A percentile compares a stretch with the other conserved stretches of the same genome.
phyloP scores from a whole-genome alignment of 2,113 vertebrate genomes.

The Siphamia tubifer region DNA sequence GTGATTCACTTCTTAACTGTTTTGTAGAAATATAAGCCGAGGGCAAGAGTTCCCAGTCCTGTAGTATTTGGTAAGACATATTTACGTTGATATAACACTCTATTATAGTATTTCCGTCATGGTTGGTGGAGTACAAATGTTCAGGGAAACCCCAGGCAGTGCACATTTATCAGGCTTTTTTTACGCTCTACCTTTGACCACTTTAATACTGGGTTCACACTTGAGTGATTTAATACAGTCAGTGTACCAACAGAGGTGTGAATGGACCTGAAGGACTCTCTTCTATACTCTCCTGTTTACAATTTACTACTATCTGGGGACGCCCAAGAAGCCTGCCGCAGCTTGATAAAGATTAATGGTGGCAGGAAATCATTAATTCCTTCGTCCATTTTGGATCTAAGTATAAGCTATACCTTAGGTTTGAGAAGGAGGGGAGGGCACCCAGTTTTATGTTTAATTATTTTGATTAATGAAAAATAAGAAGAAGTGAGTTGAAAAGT shows the following conservation, averaged over 20 bases:
- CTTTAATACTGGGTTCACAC: conserved; percentile 7
- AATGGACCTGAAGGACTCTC: conserved; percentile 27
- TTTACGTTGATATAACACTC: neutral
- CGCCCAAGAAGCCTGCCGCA: neutral
- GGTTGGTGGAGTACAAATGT: neutral
- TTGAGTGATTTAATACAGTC: conserved; percentile 23
- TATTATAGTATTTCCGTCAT: neutral
- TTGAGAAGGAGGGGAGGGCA: neutral
- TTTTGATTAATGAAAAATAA: conserved; percentile 14
- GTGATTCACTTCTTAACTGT: no score
- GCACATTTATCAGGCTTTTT: neutral
- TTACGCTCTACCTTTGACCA: neutral
- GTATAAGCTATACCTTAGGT: neutral
- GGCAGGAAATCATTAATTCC: conserved; percentile 48
- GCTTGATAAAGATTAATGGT: conserved; percentile 49
- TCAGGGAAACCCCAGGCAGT: neutral
- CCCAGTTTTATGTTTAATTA: conserved; percentile 9
- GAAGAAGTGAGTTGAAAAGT: neutral
- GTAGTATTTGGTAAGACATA: neutral
- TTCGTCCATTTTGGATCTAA: conserved; percentile 24
- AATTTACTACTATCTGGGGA: conserved; percentile 36
- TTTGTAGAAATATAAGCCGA: no score
- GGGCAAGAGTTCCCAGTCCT: neutral
- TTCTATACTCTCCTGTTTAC: conserved; percentile 25
- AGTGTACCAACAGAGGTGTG: conserved; percentile 12